Evolutionary conservation across 2,888 invertebrate species (phyloP), one percentile per base, ranked within the genome.

Genomic region (Teleiodes luculella): DNA sequence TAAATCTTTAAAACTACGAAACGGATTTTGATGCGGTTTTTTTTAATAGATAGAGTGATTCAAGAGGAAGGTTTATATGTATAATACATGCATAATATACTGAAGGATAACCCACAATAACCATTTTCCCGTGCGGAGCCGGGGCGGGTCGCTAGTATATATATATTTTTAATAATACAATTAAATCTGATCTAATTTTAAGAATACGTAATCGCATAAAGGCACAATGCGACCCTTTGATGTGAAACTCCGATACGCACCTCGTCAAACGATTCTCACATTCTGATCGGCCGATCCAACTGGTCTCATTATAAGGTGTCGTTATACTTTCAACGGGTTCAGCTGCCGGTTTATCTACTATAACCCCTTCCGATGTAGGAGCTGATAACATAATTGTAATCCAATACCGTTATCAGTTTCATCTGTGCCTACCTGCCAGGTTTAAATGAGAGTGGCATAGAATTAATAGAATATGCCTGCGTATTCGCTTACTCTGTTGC

Each of bases 361-460:
- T 81, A 81, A 84, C 72, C 72, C 74, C 67, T 65, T 65, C 71
- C 67, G 83, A 85, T 86, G 79, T 75, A 68, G 71, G 65, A 65
- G 61, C 70, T 71, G 86, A 85, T 85, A 84, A 80, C 80, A 77
- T 84, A 83, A 81, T 82, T 83, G 86, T 83, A 82, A 86, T 83
- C 72, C 79, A 80, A 84, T 83, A 82, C 74, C 70, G 72, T 73
- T 78, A 79, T 79, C 79, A 66, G 63, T 63, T 67, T 65, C 71
- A 75, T 77, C 76, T 66, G 60, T 64, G 51, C 41, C 51, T 76
- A 74, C 70, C 72, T 74, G 72, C 64, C 67, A 65, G 51, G 35
- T 53, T 48, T 39, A 55, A 31, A 48, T 51, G 48, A 16, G 54
- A 53, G 46, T 53, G 53, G 37, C 53, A 31, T 39, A 47, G 47